A percentile compares a stretch with the other conserved stretches of the same genome.
Evolutionary conservation across 2,797 vertebrate genomes (phyloP).

Genomic region (Manis crassicaudata): DNA sequence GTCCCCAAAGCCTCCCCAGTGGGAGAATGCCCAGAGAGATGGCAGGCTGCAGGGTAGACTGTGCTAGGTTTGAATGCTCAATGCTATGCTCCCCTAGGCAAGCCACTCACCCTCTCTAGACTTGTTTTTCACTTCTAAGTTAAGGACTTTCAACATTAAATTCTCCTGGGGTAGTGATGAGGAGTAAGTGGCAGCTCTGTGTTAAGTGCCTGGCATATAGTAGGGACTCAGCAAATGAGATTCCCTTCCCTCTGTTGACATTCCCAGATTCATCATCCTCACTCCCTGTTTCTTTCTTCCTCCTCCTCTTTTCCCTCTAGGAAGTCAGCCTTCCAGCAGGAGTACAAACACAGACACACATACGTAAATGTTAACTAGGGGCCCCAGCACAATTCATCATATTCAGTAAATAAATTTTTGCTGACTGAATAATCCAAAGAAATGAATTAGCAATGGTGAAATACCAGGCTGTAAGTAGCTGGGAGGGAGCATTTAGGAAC

Average conservation of each 20-base stretch:
- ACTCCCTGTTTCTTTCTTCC: background rate
- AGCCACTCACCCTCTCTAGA: background rate
- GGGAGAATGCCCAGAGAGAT: background rate
- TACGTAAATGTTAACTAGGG: background rate
- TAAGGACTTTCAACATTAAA: background rate
- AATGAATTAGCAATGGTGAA: background rate
- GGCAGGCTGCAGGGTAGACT: background rate
- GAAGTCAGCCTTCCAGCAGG: background rate
- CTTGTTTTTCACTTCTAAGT: background rate
- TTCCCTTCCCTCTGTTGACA: background rate
- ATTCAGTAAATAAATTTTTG: background rate
- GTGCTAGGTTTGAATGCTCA: background rate
- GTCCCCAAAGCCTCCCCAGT: background rate
- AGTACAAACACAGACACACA: background rate
- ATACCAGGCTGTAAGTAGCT: background rate
- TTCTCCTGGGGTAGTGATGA: background rate
- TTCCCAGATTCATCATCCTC: background rate
- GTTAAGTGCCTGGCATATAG: background rate
- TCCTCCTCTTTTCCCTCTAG: background rate
- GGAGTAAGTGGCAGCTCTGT: background rate
- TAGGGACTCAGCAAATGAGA: background rate
- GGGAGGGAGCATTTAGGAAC: background rate
- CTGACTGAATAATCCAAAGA: background rate
- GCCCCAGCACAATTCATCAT: background rate
- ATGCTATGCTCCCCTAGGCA: background rate